These are phyloP conservation scores for Trinorchestia longiramus DNA, from an alignment of 1,140 invertebrate species.

Conservation along the genomic window DNA sequence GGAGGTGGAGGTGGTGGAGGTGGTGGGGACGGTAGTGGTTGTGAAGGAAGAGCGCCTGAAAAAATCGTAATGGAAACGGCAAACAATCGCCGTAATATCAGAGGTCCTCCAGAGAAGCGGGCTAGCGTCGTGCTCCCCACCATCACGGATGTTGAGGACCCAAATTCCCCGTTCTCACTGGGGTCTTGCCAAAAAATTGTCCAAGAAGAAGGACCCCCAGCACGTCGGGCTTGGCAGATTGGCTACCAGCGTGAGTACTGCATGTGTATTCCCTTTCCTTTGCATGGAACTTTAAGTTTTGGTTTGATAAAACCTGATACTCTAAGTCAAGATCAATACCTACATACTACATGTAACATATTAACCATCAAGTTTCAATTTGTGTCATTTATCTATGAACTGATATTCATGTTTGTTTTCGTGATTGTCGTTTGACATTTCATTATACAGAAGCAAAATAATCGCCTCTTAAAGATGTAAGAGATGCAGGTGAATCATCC, in stretches of 20 bases:
- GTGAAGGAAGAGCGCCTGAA: constrained; percentile 17
- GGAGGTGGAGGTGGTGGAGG: neutral
- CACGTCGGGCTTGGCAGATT: constrained; percentile 53
- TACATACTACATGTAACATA: too few species aligned
- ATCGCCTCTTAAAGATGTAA: too few species aligned
- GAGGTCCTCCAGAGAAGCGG: constrained; percentile 27
- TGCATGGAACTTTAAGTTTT: too few species aligned
- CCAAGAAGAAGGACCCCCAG: constrained; percentile 43
- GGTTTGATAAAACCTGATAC: too few species aligned
- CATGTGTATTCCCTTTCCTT: neutral
- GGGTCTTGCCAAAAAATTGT: constrained; percentile 57
- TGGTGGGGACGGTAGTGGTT: constrained; percentile 1
- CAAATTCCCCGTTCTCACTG: constrained; percentile 26
- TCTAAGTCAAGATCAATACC: too few species aligned
- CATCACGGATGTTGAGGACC: constrained; percentile 43
- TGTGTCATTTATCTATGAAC: too few species aligned
- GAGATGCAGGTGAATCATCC: too few species aligned
- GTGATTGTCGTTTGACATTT: too few species aligned
- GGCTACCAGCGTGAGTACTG: constrained; percentile 59
- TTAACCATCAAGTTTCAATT: too few species aligned
- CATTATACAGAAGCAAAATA: too few species aligned
- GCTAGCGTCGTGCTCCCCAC: constrained; percentile 40
- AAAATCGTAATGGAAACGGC: constrained; percentile 43
- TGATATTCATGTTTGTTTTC: too few species aligned
- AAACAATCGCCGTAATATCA: constrained; percentile 17